Conservation (phyloP, 1,140 invertebrate species). For the Manduca sexta region DNA sequence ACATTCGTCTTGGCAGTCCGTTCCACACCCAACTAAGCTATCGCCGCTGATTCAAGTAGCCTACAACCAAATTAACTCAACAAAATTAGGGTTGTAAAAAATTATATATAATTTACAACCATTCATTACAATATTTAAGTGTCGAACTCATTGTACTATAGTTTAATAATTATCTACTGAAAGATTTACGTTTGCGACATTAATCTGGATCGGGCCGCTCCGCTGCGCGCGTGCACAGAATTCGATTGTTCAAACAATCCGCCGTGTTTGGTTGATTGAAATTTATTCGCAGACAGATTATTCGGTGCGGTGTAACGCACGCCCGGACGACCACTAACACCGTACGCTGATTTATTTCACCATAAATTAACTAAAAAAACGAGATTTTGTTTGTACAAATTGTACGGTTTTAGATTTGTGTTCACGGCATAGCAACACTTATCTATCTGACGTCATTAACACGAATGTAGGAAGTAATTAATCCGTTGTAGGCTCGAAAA, state of each 20-base stretch:
- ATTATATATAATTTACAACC: no score
- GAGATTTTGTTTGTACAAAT: conserved; percentile 2
- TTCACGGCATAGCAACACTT: background rate
- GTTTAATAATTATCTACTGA: conserved; percentile 9
- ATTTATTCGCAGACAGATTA: conserved; percentile 31
- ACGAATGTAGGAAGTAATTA: no score
- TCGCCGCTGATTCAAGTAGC: no score
- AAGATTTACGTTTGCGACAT: conserved; percentile 15
- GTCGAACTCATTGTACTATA: no score
- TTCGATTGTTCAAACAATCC: conserved; percentile 3
- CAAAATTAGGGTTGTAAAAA: no score
- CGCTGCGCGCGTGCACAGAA: conserved; percentile 9
- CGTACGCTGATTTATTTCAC: conserved; percentile 19
- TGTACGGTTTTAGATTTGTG: background rate
- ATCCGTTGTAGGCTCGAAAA: no score
- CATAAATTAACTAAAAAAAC: conserved; percentile 17
- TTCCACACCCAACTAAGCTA: no score
- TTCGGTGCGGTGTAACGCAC: conserved; percentile 7
- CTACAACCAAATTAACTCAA: no score
- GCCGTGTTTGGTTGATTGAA: conserved; percentile 24
- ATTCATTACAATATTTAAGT: no score
- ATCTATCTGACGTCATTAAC: background rate
- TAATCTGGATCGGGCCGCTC: conserved; percentile 9
- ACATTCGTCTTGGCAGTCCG: no score
- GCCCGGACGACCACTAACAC: background rate